A percentile compares a stretch with the other conserved stretches of the same genome.
These are phyloP conservation scores for Centropyge bicolor DNA, from an alignment of 2,797 vertebrate species.

Conservation along the genomic window DNA sequence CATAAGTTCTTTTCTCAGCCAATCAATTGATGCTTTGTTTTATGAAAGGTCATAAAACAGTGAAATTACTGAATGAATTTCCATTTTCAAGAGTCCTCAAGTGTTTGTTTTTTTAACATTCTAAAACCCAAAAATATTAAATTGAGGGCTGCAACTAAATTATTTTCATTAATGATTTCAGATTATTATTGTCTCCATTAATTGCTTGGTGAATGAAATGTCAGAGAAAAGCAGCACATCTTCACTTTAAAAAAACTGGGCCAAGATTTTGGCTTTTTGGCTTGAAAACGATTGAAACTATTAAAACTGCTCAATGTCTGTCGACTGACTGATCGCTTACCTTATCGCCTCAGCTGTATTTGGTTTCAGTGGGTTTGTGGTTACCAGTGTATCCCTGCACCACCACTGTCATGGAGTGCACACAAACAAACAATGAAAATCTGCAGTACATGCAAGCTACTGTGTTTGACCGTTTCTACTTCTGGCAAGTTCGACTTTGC, in stretches of 20 bases:
- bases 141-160: background rate
- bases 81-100: background rate
- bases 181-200: background rate
- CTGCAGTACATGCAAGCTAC: background rate
- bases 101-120: background rate
- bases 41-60: background rate
- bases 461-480: constrained; percentile 22
- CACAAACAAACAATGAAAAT: constrained; percentile 15
- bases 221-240: background rate
- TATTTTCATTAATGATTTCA: background rate
- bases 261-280: background rate
- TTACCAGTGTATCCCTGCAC: background rate
- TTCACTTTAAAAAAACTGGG: background rate
- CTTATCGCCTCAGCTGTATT: background rate
- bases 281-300: background rate
- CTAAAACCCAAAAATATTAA: background rate
- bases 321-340: background rate
- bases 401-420: background rate
- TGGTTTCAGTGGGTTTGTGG: background rate
- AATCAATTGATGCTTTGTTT: background rate
- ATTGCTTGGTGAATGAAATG: background rate
- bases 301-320: background rate
- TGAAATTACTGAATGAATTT: background rate
- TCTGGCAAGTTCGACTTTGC: constrained; percentile 30
- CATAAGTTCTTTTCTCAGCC: background rate